Base-by-base conservation (phyloP, 64 coral and sea anemone species). In the Stichodactyla mertensii region DNA sequence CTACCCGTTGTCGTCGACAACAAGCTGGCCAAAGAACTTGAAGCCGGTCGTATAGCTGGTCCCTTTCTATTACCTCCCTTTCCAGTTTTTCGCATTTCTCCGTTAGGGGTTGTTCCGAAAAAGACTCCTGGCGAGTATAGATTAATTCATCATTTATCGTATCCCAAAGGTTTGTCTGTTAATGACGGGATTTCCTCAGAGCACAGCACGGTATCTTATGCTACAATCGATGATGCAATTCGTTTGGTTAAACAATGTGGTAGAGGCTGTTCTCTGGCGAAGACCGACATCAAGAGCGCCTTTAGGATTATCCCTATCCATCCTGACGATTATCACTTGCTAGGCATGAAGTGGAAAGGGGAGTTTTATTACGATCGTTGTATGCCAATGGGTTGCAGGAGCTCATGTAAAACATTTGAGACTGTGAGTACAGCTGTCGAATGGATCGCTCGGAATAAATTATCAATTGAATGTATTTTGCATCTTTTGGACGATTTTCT, bases 361-460 rank as follows among this genome's bases (percentile, higher is more conserved):
- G 53, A 82, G 31, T 82, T 22, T 55, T 82, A 82, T 36, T 82
- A 82, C 51, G 31, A 36, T 36, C 31, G 31, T 36, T 36, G 31
- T 36, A 36, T 36, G 31, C 31, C 31, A 36, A 36, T 71, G 85
- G 85, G 85, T 5, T 87, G 85, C 67, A 16, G 53, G 16, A 71
- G 66, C 51, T 87, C 85, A 7, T 87, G 85, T 53, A 87, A 87
- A 52, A 87, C 85, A 2, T 87, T 87, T 87, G 85, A 87, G 66
- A 87, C 67, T 16, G 71, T 87, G 19, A 70, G 79, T 55, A 82
- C 79, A 45, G 79, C 70, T 31, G 16, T 87, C 20, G 67, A 71
- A 55, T 87, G 52, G 61, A 71, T 71, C 14, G 85, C 62, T 58
- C 31, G 31, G 19, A 24, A 52, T 54, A 87, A 70, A 53, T 77